Evolutionary conservation across 1,140 invertebrate species (phyloP).

Genomic region (Popillia japonica): DNA sequence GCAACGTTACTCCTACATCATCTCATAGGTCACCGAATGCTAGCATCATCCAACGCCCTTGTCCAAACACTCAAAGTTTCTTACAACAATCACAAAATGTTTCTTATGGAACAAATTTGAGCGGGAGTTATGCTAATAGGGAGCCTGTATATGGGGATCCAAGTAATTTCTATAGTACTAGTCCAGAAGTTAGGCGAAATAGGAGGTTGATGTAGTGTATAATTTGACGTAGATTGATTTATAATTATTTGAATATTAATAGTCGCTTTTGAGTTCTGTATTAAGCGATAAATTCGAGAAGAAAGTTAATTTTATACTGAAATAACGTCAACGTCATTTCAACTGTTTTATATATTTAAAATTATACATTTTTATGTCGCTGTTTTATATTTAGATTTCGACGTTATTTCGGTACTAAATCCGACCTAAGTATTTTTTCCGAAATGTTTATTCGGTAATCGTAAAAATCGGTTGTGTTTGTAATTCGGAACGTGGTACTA

Average conservation of each 20-base stretch:
- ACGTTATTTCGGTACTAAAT: background rate
- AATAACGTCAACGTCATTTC: background rate
- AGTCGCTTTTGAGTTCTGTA: background rate
- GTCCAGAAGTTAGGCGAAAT: constrained; percentile 51
- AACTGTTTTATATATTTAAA: background rate
- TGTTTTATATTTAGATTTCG: background rate
- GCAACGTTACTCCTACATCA: background rate
- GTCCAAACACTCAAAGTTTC: background rate
- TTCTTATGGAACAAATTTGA: constrained; percentile 42
- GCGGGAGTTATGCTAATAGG: constrained; percentile 45
- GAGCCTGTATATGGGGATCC: constrained; percentile 55
- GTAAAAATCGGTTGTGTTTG: background rate
- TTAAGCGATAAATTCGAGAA: background rate
- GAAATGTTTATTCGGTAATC: background rate
- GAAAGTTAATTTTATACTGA: background rate
- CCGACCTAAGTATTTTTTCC: background rate
- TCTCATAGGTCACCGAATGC: background rate
- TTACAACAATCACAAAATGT: background rate
- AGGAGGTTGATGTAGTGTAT: constrained; percentile 46
- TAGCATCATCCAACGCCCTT: constrained; percentile 35
- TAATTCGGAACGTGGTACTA: background rate
- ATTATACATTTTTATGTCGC: background rate
- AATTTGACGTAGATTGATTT: background rate
- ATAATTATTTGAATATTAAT: background rate
- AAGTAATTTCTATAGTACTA: constrained; percentile 51